Conservation (phyloP, 2,113 vertebrate species). For the Tachycineta bicolor region DNA sequence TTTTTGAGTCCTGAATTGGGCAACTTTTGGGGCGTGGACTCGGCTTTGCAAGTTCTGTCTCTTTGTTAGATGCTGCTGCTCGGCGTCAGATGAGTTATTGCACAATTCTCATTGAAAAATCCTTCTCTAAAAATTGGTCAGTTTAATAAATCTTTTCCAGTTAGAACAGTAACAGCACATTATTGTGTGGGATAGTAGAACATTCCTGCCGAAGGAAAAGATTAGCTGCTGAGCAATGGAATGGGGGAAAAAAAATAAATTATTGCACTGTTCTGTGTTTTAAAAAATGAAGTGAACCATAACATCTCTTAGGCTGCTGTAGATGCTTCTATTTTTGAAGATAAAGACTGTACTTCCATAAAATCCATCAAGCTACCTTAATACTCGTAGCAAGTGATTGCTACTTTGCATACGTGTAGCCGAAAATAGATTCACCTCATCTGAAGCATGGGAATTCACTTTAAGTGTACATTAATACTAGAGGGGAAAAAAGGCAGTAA, state of each 20-base stretch:
- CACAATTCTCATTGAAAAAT: neutral
- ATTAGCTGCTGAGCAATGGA: neutral
- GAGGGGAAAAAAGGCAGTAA: neutral
- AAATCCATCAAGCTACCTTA: neutral
- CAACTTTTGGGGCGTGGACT: neutral
- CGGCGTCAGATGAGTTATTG: neutral
- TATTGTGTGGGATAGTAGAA: neutral
- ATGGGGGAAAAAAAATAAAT: neutral
- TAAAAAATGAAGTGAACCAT: neutral
- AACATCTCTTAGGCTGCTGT: neutral
- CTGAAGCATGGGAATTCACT: neutral
- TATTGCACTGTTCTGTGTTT: neutral
- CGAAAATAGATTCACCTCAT: conserved; percentile 3
- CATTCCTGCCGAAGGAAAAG: neutral
- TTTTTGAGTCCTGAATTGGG: neutral
- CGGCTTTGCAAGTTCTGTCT: neutral
- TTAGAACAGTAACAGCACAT: neutral
- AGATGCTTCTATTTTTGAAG: neutral
- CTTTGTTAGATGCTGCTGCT: neutral
- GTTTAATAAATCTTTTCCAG: neutral
- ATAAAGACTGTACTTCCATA: neutral
- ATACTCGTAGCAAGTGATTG: neutral
- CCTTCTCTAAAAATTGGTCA: neutral
- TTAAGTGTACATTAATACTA: neutral
- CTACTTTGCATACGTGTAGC: neutral